A percentile compares a stretch with the other conserved stretches of the same genome.
These are phyloP conservation scores for Thaumatotibia leucotreta DNA, from an alignment of 1,140 invertebrate genomes.

Conservation along the genomic window DNA sequence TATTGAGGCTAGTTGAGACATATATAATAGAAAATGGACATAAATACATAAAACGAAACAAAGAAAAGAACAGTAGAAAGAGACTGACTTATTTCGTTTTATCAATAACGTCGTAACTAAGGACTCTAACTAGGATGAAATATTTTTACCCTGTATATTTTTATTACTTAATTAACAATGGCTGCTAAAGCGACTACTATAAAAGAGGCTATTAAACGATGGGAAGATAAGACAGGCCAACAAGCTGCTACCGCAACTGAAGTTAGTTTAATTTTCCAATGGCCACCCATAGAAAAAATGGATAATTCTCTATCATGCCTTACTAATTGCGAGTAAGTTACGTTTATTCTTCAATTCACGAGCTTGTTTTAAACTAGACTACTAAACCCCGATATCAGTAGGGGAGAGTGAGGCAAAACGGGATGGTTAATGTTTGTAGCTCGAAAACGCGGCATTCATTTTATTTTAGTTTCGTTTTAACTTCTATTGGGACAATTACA, in stretches of 20 bases:
- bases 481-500: no score
- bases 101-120: background rate
- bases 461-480: no score
- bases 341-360: no score
- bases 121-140: slow-evolving; percentile 3
- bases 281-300: slow-evolving; percentile 90
- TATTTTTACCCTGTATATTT: background rate
- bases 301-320: slow-evolving; percentile 81
- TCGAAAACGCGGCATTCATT: no score
- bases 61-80: background rate
- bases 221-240: slow-evolving; percentile 87
- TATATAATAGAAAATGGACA: no score
- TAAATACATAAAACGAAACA: background rate
- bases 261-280: slow-evolving; percentile 87
- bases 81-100: background rate
- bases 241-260: slow-evolving; percentile 83
- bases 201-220: slow-evolving; percentile 87
- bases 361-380: no score
- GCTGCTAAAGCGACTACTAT: slow-evolving; percentile 82
- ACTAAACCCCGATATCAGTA: no score
- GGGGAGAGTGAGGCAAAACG: no score
- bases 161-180: background rate
- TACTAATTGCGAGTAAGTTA: slow-evolving; percentile 82
- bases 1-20: no score
- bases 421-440: no score